Conservation (phyloP, 2,888 invertebrate species). For the Cryptocheilus praepositus region DNA sequence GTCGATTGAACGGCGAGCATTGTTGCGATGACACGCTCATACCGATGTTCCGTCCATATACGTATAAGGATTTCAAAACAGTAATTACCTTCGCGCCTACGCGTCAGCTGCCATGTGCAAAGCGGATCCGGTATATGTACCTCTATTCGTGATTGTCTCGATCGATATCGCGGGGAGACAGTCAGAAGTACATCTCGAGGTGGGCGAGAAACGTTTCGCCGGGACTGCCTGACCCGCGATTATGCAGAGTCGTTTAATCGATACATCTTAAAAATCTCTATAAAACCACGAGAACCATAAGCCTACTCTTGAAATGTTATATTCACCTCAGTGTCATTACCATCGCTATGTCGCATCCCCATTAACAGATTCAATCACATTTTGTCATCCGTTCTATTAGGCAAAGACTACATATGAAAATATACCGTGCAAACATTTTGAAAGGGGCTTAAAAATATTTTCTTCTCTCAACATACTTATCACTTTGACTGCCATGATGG, state of each 20-base stretch:
- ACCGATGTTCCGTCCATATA: constrained; percentile 20
- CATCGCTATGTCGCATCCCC: no score
- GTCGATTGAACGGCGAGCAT: constrained; percentile 40
- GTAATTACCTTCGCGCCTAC: constrained; percentile 53
- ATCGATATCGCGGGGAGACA: constrained; percentile 37
- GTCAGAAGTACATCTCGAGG: not conserved
- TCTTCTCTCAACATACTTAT: no score
- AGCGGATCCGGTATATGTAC: constrained; percentile 18
- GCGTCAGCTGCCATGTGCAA: constrained; percentile 29
- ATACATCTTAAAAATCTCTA: not conserved
- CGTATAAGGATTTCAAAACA: constrained; percentile 52
- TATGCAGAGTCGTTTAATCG: not conserved
- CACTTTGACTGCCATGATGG: no score
- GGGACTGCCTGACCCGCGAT: not conserved
- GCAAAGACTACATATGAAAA: no score
- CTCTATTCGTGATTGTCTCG: constrained; percentile 37
- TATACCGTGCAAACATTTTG: no score
- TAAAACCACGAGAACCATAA: no score
- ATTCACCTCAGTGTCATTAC: no score
- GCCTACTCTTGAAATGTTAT: no score
- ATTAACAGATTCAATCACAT: no score
- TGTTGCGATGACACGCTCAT: constrained; percentile 38
- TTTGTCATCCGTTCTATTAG: no score
- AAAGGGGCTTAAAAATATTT: no score
- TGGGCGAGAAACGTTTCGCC: constrained; percentile 2